Conservation (phyloP, 1,140 invertebrate genomes). For the Papilio polytes region DNA sequence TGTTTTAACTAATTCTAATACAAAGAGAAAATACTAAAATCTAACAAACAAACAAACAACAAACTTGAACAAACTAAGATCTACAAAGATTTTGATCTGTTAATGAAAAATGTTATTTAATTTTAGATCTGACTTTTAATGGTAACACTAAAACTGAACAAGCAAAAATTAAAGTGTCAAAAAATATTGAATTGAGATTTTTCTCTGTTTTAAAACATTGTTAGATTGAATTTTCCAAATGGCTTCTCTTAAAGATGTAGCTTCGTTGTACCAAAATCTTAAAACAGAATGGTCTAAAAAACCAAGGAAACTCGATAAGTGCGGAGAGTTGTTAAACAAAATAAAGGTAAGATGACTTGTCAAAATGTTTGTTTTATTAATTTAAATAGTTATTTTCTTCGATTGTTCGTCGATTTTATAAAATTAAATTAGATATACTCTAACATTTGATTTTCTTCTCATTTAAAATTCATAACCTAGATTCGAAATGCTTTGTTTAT, state of each 20-base stretch:
- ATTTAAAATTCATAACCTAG: conserved; percentile 32
- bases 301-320: conserved; percentile 88
- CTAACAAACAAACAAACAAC: no score
- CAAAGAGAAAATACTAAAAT: no score
- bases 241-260: conserved; percentile 87
- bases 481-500: background rate
- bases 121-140: no score
- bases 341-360: conserved; percentile 86
- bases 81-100: no score
- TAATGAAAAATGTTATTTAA: no score
- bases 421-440: background rate
- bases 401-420: background rate
- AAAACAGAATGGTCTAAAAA: conserved; percentile 90
- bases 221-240: conserved; percentile 65
- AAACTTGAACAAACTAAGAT: no score
- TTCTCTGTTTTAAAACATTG: background rate
- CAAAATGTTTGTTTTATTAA: conserved; percentile 39
- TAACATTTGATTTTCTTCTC: conserved; percentile 38
- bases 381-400: background rate
- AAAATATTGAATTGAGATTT: background rate
- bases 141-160: background rate
- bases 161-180: background rate
- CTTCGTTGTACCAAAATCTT: conserved; percentile 88
- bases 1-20: no score
- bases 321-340: conserved; percentile 88